Evolutionary conservation across 2,113 vertebrate genomes (phyloP), one percentile per base, ranked within the genome.

Genomic region (Nannospalax galili): DNA sequence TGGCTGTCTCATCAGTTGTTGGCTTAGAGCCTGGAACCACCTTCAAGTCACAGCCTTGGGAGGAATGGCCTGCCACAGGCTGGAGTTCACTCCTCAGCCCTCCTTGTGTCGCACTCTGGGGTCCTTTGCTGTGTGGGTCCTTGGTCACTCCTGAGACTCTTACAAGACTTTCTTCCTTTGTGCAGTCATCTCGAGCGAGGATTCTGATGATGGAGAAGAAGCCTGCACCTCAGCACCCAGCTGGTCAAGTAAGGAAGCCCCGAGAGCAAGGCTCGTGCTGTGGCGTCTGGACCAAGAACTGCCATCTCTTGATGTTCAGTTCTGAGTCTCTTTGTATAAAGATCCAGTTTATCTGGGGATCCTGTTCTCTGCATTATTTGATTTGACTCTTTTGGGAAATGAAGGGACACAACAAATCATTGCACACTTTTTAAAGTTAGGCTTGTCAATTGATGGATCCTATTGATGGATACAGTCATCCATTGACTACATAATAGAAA

Each of bases 151-250:
- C 62, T 15, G 37, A 72, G 70, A 60, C 45, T 2, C 84, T 37
- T 65, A 67, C 81, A 6, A 19, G n/a, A 1, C 19, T 69, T 93
- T 75, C 14, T 35, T 95, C 35, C 26, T 92, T 75, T 90, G 2
- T n/a, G 37, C 84, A 97, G 97, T 88, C 40, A 93, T 96, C 95
- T 93, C 56, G 75, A 96, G 85, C 70, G 94, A 93, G 0, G 93
- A 96, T 52, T 88, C 86, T 0, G 26, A n/a, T 40, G 90, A 92
- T 7, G 42, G 0, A 73, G 75, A 75, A 0, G 7, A 35, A 80
- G 4, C 35, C 65, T 80, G 20, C 35, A 78, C 5, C 0, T 65
- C 20, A 8, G 0, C 30, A 7, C 8, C 0, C 72, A 48, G 11
- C 1, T 0, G 2, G 0, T 7, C 45, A n/a, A 77, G 93, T 97